A percentile compares a stretch with the other conserved stretches of the same genome.
phyloP scores from a whole-genome alignment of 2,888 invertebrate species.

The Lucinisca nassula region DNA sequence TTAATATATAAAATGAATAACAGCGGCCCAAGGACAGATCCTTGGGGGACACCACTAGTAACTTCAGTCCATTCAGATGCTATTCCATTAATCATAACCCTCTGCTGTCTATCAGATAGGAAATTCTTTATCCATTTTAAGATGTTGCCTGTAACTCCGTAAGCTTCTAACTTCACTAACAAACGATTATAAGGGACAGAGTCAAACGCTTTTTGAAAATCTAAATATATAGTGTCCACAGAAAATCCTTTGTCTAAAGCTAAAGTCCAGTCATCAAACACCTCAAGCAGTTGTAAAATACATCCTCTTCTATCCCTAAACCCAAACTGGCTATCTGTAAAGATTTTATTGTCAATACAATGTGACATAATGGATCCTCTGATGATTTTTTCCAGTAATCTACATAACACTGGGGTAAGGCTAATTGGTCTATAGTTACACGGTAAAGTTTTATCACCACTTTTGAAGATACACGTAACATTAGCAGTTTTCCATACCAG shows the following conservation, averaged over 20 bases:
- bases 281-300: slow-evolving; percentile 15
- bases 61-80: slow-evolving; percentile 30
- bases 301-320: slow-evolving; percentile 6
- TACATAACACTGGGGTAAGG: slow-evolving; percentile 1
- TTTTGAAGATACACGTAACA: slow-evolving; percentile 10
- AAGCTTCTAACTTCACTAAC: neutral
- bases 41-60: slow-evolving; percentile 21
- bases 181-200: slow-evolving; percentile 10
- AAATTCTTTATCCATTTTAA: slow-evolving; percentile 8
- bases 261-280: slow-evolving; percentile 1
- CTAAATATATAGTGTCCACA: slow-evolving; percentile 10
- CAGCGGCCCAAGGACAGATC: slow-evolving; percentile 20
- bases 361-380: neutral
- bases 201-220: slow-evolving; percentile 20
- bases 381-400: neutral
- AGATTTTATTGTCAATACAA: neutral
- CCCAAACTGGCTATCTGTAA: neutral
- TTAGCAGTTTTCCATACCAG: slow-evolving; percentile 3
- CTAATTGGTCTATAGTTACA: slow-evolving; percentile 3
- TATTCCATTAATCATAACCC: neutral
- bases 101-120: neutral
- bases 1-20: slow-evolving; percentile 8
- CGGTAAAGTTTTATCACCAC: neutral
- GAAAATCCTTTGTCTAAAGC: neutral
- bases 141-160: slow-evolving; percentile 2